Conservation (phyloP, 2,888 invertebrate genomes). For the Carcina quercana region DNA sequence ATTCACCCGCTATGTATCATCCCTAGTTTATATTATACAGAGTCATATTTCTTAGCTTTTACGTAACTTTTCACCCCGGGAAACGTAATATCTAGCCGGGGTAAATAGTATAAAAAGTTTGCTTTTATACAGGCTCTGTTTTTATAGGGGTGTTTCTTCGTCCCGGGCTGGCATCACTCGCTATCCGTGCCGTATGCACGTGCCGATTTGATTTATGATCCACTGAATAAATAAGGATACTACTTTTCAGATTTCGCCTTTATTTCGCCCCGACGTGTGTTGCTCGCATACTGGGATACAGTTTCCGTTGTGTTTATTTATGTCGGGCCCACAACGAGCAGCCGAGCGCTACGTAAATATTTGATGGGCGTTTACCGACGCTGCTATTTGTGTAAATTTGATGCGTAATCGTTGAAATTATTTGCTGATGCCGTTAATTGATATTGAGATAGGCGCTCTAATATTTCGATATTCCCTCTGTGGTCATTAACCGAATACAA, state of each 20-base stretch:
- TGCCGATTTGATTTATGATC: constrained; percentile 62
- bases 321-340: constrained; percentile 3
- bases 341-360: constrained; percentile 34
- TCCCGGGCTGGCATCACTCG: constrained; percentile 24
- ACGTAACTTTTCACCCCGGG: constrained; percentile 36
- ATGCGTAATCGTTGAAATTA: constrained; percentile 44
- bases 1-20: constrained; percentile 41
- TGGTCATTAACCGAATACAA: constrained; percentile 41
- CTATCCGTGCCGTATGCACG: constrained; percentile 44
- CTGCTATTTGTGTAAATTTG: constrained; percentile 28
- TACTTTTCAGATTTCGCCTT: constrained; percentile 30
- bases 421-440: constrained; percentile 47
- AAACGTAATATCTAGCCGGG: constrained; percentile 34
- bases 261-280: too few relatives aligned
- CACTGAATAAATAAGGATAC: constrained; percentile 57
- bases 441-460: constrained; percentile 32
- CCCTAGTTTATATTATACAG: constrained; percentile 43
- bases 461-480: constrained; percentile 1
- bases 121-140: constrained; percentile 28
- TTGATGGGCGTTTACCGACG: constrained; percentile 24
- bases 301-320: neutral
- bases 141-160: constrained; percentile 5
- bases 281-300: neutral
- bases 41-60: constrained; percentile 41
- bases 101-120: constrained; percentile 36